These are phyloP conservation scores for Protophormia terraenovae DNA, from an alignment of 2,888 invertebrate genomes.

Conservation along the genomic window DNA sequence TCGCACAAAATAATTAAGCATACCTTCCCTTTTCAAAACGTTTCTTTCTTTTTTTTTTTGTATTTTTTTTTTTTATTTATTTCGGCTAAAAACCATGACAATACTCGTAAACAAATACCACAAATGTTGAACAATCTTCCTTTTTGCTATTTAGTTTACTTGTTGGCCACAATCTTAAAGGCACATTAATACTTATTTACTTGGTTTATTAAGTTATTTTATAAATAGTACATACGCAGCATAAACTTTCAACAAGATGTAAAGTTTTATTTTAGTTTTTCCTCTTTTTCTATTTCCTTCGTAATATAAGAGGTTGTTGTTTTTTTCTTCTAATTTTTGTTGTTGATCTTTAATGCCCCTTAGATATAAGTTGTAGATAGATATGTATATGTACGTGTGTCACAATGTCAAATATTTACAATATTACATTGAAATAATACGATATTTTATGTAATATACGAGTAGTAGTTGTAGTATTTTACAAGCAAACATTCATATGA, in stretches of 20 bases:
- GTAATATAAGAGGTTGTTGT: neutral
- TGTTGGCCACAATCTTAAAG: neutral
- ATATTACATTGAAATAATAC: neutral
- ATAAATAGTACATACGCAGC: neutral
- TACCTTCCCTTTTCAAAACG: neutral
- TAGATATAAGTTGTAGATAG: constrained; percentile 7
- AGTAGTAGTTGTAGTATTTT: neutral
- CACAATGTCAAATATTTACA: constrained; percentile 31
- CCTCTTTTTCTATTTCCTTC: too few species aligned
- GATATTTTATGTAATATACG: neutral
- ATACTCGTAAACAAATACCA: neutral
- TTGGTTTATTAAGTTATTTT: neutral
- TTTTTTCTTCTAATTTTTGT: neutral
- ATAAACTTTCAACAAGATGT: constrained; percentile 16
- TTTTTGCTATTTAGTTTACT: neutral
- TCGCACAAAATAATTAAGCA: neutral
- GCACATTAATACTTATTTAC: neutral
- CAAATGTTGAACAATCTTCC: neutral
- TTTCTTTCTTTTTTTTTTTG: too few species aligned
- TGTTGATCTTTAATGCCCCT: constrained; percentile 34
- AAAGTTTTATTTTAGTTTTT: neutral
- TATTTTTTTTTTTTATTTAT: too few species aligned
- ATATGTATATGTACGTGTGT: neutral
- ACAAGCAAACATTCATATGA: neutral
- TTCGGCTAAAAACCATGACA: neutral